Base-by-base conservation (phyloP, 2,888 invertebrate genomes). In the Stomorhina lunata region DNA sequence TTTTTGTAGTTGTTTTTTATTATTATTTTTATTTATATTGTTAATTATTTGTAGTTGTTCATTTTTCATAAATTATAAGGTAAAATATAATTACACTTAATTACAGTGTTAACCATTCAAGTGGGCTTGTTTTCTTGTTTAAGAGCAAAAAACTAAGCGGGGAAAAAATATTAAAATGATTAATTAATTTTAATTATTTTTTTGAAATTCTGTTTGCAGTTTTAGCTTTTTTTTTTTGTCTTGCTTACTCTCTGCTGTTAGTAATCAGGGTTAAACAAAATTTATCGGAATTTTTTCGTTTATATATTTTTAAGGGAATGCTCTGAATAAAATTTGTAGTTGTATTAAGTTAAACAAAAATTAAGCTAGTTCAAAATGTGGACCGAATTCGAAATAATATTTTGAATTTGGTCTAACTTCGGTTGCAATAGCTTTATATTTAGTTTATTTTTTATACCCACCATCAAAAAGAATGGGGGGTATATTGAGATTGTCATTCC, bases 51-150 rank as follows among this genome's bases (percentile, higher is more conserved):
- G 68, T 69, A 65, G 73, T 78, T 78, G 68, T 75, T 82, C 65
- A 75, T 69, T 75, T 81, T 78, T 69, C 61, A 63, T 55, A 66
- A 77, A 65, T 75, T 80, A 71, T 80, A 80, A 80, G 76, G 57
- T 80, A 82, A 80, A 80, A 72, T 75, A 72, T 83, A 83, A 83
- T 83, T 80, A 72, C 65, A 76, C 71, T 80, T 80, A 79, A 83
- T 83, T 76, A 68, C 68, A 76, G 68, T 78, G 81, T 78, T 81
- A 69, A 78, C 63, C 50, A 57, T 48, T 73, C 20, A 75, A 82
- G 65, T 73, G 73, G 81, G 73, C 73, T 78, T 63, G 73, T 78
- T 81, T 81, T 81, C 78, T 65, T 27, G 27, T 61, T 59, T n/a
- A n/a, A n/a, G n/a, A n/a, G n/a, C n/a, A n/a, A n/a, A n/a, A n/a